These are phyloP conservation scores for Labeo rohita DNA, from an alignment of 2,113 vertebrate species.

Conservation along the genomic window DNA sequence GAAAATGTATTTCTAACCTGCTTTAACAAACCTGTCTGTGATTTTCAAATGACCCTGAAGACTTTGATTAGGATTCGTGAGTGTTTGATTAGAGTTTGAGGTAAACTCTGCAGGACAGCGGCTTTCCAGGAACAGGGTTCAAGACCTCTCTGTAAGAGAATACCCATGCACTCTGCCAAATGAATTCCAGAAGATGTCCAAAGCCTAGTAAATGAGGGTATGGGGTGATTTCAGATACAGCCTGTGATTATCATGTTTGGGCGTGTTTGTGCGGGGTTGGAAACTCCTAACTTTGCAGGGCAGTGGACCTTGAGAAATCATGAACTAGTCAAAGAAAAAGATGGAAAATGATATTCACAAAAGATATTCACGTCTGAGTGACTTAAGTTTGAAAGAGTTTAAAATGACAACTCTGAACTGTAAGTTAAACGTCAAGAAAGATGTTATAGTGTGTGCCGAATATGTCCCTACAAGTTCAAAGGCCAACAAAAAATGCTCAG, in stretches of 20 bases:
- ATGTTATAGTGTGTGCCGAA: no score
- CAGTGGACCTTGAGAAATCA: not conserved
- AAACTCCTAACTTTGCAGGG: not conserved
- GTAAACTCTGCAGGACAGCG: not conserved
- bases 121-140: not conserved
- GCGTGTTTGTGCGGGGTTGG: not conserved
- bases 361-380: no score
- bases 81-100: not conserved
- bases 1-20: not conserved
- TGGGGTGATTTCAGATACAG: not conserved
- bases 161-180: not conserved
- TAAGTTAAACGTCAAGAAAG: no score
- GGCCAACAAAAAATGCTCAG: not conserved
- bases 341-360: not conserved
- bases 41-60: not conserved
- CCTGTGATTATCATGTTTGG: not conserved
- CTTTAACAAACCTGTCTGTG: not conserved
- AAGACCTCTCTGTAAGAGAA: not conserved
- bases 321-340: not conserved
- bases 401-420: not conserved
- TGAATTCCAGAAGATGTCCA: not conserved
- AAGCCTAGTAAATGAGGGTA: not conserved
- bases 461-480: not conserved
- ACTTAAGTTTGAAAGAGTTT: not conserved
- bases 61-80: not conserved